Conservation (phyloP, 2,113 vertebrate species). For the Felis catus region F.catus_Fca126_mat1.0 CM031419.1:32035501-32036000, state of each 20-base stretch:
- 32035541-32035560: neutral
- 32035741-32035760: neutral
- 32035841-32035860: no score
- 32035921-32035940: no score
- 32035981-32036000: no score
- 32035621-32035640: neutral
- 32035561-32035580: neutral
- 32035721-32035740: conserved; percentile 20
- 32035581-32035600: neutral
- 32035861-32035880: no score
- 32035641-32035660: neutral
- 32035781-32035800: neutral
- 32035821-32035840: neutral
- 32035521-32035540: neutral
- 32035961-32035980: no score
- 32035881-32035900: no score
- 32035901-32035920: no score
- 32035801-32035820: neutral
- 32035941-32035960: no score
- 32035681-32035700: neutral
- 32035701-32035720: neutral
- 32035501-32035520: neutral
- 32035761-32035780: neutral
- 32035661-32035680: neutral
- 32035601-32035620: neutral